A percentile compares a stretch with the other conserved stretches of the same genome.
Conservation (phyloP, 30 jellyfish, hydroid and myxozoan genomes). For the Pelagia noctiluca region DNA sequence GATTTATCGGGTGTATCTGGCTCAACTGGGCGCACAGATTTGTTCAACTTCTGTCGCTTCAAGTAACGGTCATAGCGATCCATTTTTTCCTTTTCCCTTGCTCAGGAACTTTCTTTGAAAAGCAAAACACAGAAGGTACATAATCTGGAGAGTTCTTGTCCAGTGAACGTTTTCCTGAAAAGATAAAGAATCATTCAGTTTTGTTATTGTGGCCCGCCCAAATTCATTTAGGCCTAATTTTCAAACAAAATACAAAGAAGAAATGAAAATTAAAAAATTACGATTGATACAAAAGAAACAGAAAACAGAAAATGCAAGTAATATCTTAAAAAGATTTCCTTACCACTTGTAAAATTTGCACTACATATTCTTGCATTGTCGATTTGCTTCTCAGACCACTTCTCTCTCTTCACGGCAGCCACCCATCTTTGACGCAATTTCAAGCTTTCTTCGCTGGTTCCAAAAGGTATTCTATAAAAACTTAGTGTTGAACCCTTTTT, state of each 20-base stretch:
- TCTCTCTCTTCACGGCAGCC: conserved; percentile 1
- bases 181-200: background rate
- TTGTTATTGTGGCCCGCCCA: background rate
- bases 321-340: background rate
- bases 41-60: background rate
- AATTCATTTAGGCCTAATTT: background rate
- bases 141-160: conserved; percentile 38
- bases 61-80: background rate
- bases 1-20: background rate
- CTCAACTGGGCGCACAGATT: background rate
- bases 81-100: conserved; percentile 1
- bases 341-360: conserved; percentile 34
- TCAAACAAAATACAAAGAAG: background rate
- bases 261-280: too few relatives aligned
- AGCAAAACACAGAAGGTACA: conserved; percentile 44
- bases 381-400: conserved; percentile 26
- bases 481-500: background rate
- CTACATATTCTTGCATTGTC: conserved; percentile 36
- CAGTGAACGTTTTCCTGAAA: conserved; percentile 31
- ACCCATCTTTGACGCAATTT: conserved; percentile 2
- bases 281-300: background rate
- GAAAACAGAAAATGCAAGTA: background rate
- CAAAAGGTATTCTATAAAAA: background rate
- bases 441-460: conserved; percentile 1
- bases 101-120: conserved; percentile 2